These are phyloP conservation scores for Callyntrura sp. DNA, from an alignment of 2,888 invertebrate species.

Conservation along the genomic window DNA sequence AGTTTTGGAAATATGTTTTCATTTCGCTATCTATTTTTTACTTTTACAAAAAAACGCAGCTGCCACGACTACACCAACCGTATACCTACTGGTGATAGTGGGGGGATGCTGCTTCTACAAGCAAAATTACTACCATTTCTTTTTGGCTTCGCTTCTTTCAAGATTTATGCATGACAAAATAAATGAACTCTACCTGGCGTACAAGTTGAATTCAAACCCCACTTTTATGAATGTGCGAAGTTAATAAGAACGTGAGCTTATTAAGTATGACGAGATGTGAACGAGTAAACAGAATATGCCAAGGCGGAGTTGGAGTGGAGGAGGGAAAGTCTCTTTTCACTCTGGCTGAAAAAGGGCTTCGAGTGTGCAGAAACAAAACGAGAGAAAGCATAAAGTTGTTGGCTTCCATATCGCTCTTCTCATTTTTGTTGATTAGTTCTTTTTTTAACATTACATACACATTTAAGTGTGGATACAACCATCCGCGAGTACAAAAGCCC, in stretches of 20 bases:
- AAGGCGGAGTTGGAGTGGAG: background rate
- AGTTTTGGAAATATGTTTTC: constrained; percentile 53
- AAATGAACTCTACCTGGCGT: constrained; percentile 62
- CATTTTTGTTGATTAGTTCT: constrained; percentile 50
- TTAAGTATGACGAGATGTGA: constrained; percentile 57
- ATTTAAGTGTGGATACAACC: background rate
- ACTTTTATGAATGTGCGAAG: constrained; percentile 47
- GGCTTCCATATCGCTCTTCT: constrained; percentile 5
- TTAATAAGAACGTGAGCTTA: constrained; percentile 67
- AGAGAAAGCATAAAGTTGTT: background rate
- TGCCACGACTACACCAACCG: background rate
- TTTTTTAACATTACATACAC: constrained; percentile 6
- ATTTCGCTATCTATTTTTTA: constrained; percentile 20
- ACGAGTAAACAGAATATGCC: constrained; percentile 31
- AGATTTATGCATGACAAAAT: constrained; percentile 66
- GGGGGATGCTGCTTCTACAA: constrained; percentile 12
- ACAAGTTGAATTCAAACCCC: background rate
- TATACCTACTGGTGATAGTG: background rate
- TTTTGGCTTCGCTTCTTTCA: constrained; percentile 35
- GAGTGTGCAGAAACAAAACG: background rate
- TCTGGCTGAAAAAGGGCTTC: background rate
- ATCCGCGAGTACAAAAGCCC: background rate
- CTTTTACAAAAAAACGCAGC: constrained; percentile 18
- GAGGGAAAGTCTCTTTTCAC: background rate
- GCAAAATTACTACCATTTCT: constrained; percentile 50